These are phyloP conservation scores for Pseudonaja textilis DNA, from an alignment of 2,113 vertebrate species.

Conservation along the genomic window DNA sequence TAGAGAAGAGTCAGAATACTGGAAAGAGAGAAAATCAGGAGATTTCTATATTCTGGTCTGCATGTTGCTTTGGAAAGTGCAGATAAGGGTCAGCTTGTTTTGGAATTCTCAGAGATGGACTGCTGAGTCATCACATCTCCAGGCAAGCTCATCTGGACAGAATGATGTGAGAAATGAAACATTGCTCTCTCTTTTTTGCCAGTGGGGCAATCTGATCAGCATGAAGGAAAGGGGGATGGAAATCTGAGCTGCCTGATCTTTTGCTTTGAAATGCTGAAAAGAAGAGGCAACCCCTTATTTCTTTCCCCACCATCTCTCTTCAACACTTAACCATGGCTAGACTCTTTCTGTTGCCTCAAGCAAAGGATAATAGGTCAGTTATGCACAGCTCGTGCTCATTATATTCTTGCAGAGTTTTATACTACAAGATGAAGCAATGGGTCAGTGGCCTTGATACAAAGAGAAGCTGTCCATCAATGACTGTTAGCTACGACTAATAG, in stretches of 20 bases:
- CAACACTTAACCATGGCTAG: not conserved
- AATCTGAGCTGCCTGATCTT: not conserved
- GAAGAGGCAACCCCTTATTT: not conserved
- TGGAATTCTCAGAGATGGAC: not conserved
- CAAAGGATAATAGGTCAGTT: not conserved
- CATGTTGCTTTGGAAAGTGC: not conserved
- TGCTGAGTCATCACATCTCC: not conserved
- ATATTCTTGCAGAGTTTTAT: not conserved
- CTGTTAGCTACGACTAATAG: not conserved
- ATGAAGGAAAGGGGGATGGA: not conserved
- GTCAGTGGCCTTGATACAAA: not conserved
- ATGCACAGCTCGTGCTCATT: not conserved
- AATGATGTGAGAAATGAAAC: not conserved
- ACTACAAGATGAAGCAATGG: not conserved
- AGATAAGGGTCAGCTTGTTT: not conserved
- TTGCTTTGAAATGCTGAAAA: not conserved
- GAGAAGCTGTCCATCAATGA: not conserved
- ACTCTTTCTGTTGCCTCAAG: not conserved
- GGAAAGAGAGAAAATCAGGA: not conserved
- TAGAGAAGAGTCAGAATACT: not conserved
- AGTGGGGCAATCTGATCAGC: not conserved
- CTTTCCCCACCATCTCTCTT: not conserved
- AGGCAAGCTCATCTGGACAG: not conserved
- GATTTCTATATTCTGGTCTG: not conserved
- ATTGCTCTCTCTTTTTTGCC: not conserved